Percentiles rank a stretch among this genome's conserved stretches.
phyloP scores from a whole-genome alignment of 2,797 vertebrate genomes.

The Ctenochaetus hawaiiensis region DNA sequence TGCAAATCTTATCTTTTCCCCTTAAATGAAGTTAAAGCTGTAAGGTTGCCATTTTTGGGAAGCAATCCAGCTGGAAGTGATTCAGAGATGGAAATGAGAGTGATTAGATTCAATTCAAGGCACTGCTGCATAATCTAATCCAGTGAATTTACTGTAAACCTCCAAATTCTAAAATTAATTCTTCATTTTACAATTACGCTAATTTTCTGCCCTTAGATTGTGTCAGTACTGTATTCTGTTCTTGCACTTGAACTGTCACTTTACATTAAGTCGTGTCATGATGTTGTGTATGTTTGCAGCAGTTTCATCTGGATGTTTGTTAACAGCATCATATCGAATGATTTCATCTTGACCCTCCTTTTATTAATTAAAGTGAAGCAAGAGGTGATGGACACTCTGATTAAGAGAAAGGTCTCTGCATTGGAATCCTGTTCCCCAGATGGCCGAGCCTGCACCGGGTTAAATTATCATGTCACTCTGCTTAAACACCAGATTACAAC shows the following conservation, averaged over 20 bases:
- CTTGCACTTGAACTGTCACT: slow-evolving; percentile 6
- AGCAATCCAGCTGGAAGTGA: too few species aligned
- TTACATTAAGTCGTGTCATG: slow-evolving; percentile 14
- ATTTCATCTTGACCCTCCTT: slow-evolving; percentile 52
- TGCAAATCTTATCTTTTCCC: too few species aligned
- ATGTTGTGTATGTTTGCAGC: background rate
- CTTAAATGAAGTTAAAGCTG: too few species aligned
- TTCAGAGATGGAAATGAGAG: background rate
- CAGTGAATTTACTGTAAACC: background rate
- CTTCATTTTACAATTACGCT: background rate
- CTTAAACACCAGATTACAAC: slow-evolving; percentile 58
- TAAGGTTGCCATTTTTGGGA: too few species aligned
- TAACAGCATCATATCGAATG: slow-evolving; percentile 36
- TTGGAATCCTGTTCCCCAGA: slow-evolving; percentile 53
- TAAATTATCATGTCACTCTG: slow-evolving; percentile 71
- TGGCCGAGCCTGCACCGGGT: slow-evolving; percentile 45
- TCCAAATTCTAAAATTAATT: background rate
- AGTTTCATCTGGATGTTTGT: slow-evolving; percentile 27
- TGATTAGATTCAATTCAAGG: too few species aligned
- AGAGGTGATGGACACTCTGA: slow-evolving; percentile 54
- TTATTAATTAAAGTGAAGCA: slow-evolving; percentile 49
- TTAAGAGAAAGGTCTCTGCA: slow-evolving; percentile 39
- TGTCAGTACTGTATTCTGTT: background rate
- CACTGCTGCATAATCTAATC: background rate
- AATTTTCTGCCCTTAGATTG: background rate